phyloP scores from a whole-genome alignment of 2,888 invertebrate genomes.

The Mesorhabditis belari region DNA sequence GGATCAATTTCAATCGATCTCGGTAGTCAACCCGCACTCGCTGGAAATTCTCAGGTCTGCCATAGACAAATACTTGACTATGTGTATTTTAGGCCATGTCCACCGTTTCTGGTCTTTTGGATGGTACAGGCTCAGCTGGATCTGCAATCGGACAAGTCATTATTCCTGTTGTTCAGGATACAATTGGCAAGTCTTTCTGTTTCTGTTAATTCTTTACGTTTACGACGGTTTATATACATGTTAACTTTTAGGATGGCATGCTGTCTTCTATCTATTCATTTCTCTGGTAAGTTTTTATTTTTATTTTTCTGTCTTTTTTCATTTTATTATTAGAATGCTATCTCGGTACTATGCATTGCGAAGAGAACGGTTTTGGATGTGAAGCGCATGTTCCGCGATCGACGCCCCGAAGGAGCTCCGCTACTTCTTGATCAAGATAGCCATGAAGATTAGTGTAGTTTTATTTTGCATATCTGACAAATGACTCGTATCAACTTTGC shows the following conservation, averaged over 20 bases:
- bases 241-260: constrained; percentile 54
- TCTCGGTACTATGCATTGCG: constrained; percentile 39
- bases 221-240: not conserved
- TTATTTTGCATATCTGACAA: not conserved
- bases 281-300: constrained; percentile 65
- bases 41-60: constrained; percentile 52
- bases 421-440: constrained; percentile 22
- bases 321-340: constrained; percentile 32
- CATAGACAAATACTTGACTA: not conserved
- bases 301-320: constrained; percentile 29
- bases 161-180: constrained; percentile 55
- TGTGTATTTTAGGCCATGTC: constrained; percentile 53
- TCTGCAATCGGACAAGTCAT: constrained; percentile 57
- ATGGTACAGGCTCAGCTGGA: constrained; percentile 59
- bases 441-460: constrained; percentile 7
- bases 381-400: constrained; percentile 17
- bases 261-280: constrained; percentile 57
- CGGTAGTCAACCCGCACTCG: constrained; percentile 54
- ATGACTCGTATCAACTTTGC: too few relatives aligned
- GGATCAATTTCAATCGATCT: constrained; percentile 59
- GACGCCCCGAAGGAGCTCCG: constrained; percentile 25
- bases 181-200: constrained; percentile 7
- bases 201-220: constrained; percentile 8
- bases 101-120: constrained; percentile 59
- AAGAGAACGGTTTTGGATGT: constrained; percentile 37